phyloP scores from a whole-genome alignment of 2,888 invertebrate species.

The Abscondita cerata region DNA sequence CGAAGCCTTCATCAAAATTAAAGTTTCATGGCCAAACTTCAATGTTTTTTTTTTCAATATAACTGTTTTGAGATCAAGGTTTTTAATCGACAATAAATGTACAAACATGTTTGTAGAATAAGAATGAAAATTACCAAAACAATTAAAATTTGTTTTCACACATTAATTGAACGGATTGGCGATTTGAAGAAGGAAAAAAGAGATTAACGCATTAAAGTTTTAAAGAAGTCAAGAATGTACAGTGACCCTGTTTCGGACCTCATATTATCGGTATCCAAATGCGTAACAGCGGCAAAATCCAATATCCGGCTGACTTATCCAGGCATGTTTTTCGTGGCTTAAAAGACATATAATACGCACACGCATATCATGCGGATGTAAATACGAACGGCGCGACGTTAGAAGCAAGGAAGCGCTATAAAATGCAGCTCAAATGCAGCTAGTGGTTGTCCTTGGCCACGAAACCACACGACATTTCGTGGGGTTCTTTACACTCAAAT shows the following conservation, averaged over 20 bases:
- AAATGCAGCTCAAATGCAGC: slow-evolving; percentile 50
- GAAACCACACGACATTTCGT: slow-evolving; percentile 51
- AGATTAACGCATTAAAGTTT: not conserved
- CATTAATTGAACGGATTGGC: too few species aligned
- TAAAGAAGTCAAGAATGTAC: not conserved
- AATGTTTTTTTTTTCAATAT: too few species aligned
- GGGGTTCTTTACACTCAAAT: slow-evolving; percentile 47
- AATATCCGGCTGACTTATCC: slow-evolving; percentile 19
- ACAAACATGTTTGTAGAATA: too few species aligned
- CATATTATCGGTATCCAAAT: slow-evolving; percentile 17
- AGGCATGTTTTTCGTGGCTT: slow-evolving; percentile 21
- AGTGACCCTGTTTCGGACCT: slow-evolving; percentile 28
- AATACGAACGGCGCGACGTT: slow-evolving; percentile 36
- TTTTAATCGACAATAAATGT: too few species aligned
- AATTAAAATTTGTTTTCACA: too few species aligned
- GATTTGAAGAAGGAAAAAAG: too few species aligned
- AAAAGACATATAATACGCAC: slow-evolving; percentile 30
- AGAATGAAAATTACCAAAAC: too few species aligned
- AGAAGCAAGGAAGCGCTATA: slow-evolving; percentile 50
- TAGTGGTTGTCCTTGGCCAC: slow-evolving; percentile 55
- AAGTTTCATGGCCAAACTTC: too few species aligned
- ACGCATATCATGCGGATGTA: slow-evolving; percentile 44
- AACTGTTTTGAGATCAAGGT: too few species aligned
- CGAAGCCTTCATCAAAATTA: too few species aligned
- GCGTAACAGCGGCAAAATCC: slow-evolving; percentile 24